These are phyloP conservation scores for Pycnomerus fuliginosus DNA, from an alignment of 2,888 invertebrate genomes.

Conservation along the genomic window DNA sequence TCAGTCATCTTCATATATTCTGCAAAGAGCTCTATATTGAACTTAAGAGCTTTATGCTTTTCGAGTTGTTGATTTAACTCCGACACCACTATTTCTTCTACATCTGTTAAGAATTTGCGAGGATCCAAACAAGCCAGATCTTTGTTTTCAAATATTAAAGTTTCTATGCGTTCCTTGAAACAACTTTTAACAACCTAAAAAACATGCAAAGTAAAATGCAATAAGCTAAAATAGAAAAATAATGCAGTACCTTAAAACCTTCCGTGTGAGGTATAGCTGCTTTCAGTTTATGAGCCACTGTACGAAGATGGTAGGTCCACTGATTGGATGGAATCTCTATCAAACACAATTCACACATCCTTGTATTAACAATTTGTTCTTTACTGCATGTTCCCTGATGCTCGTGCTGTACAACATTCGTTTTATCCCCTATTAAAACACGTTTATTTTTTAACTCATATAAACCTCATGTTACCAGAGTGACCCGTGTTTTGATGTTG, in stretches of 20 bases:
- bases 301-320: not conserved
- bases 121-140: not conserved
- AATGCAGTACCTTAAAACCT: constrained; percentile 2
- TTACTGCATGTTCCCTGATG: no score
- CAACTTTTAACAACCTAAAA: constrained; percentile 3
- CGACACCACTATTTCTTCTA: not conserved
- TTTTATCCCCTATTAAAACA: not conserved
- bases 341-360: not conserved
- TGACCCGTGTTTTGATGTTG: no score
- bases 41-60: constrained; percentile 5
- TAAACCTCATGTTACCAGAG: not conserved
- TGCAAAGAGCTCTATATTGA: constrained; percentile 7
- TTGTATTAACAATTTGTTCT: no score
- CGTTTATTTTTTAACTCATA: not conserved
- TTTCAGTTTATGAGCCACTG: constrained; percentile 3
- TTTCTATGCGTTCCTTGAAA: constrained; percentile 3
- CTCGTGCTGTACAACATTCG: not conserved
- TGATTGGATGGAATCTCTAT: not conserved
- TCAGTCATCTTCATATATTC: constrained; percentile 3
- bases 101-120: not conserved
- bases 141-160: constrained; percentile 1
- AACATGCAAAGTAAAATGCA: no score
- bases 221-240: no score
- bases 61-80: constrained; percentile 4
- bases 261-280: not conserved